These are phyloP conservation scores for Paradisaea rubra DNA, from an alignment of 2,113 vertebrate species.

Conservation along the genomic window DNA sequence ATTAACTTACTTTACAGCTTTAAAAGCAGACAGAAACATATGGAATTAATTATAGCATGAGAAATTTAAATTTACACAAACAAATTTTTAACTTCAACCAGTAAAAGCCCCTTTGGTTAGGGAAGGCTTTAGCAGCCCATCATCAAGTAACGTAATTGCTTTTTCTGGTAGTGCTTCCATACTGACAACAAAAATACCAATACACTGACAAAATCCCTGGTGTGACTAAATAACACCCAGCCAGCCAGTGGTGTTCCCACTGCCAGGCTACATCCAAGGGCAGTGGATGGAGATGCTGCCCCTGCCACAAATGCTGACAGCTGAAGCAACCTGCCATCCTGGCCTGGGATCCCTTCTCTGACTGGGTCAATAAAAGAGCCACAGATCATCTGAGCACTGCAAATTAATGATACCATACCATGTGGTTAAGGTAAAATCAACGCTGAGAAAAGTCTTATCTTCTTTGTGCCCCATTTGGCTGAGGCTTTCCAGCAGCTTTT, in stretches of 20 bases:
- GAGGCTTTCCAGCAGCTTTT: neutral
- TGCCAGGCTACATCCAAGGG: neutral
- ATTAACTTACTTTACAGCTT: neutral
- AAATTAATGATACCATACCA: neutral
- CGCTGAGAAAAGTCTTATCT: neutral
- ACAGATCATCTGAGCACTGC: neutral
- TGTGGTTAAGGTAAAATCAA: neutral
- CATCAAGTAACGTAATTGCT: neutral
- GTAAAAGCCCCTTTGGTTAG: neutral
- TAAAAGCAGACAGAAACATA: neutral
- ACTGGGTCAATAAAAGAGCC: neutral
- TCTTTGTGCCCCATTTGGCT: neutral
- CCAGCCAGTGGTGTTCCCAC: neutral
- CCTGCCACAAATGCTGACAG: neutral
- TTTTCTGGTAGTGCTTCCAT: neutral
- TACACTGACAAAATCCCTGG: neutral
- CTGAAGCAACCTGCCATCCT: neutral
- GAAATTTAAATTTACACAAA: neutral
- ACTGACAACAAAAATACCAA: neutral
- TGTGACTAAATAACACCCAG: accelerated
- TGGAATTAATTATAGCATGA: neutral
- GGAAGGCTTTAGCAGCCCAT: neutral
- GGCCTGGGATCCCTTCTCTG: neutral
- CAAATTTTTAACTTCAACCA: neutral
- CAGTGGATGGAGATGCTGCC: neutral